Evolutionary conservation across 2,888 invertebrate genomes (phyloP).

Genomic region (Aporophyla lueneburgensis): DNA sequence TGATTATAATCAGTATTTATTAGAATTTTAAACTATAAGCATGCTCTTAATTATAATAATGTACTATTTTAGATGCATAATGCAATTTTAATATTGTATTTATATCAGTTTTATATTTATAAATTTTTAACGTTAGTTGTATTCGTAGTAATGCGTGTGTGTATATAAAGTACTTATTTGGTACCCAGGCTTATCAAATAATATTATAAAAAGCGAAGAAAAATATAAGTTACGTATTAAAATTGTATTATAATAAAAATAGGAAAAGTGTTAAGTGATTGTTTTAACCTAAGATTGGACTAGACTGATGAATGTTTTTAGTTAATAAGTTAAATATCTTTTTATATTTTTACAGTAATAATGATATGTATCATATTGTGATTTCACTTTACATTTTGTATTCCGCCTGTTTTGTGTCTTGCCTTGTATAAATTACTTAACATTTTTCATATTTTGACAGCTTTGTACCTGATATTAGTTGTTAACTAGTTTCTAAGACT

Average conservation of each 20-base stretch:
- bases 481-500: slow-evolving; percentile 5
- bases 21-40: slow-evolving; percentile 11
- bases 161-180: background rate
- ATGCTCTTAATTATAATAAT: slow-evolving; percentile 29
- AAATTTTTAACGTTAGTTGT: background rate
- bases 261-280: slow-evolving; percentile 73
- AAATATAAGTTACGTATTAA: slow-evolving; percentile 60
- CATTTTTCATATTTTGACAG: slow-evolving; percentile 70
- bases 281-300: slow-evolving; percentile 11
- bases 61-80: slow-evolving; percentile 37
- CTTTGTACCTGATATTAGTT: slow-evolving; percentile 42
- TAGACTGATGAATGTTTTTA: slow-evolving; percentile 3
- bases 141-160: background rate
- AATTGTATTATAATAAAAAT: slow-evolving; percentile 71
- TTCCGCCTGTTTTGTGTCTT: slow-evolving; percentile 13
- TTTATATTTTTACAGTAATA: background rate
- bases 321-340: slow-evolving; percentile 11
- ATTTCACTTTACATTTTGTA: background rate
- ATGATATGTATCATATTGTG: too few relatives aligned
- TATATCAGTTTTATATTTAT: background rate
- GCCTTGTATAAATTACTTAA: slow-evolving; percentile 64
- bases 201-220: background rate
- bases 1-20: slow-evolving; percentile 5
- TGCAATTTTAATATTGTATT: slow-evolving; percentile 56
- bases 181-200: background rate